These are phyloP conservation scores for Drosophila watanabei DNA, from an alignment of 1,140 invertebrate genomes.

Conservation along the genomic window DNA sequence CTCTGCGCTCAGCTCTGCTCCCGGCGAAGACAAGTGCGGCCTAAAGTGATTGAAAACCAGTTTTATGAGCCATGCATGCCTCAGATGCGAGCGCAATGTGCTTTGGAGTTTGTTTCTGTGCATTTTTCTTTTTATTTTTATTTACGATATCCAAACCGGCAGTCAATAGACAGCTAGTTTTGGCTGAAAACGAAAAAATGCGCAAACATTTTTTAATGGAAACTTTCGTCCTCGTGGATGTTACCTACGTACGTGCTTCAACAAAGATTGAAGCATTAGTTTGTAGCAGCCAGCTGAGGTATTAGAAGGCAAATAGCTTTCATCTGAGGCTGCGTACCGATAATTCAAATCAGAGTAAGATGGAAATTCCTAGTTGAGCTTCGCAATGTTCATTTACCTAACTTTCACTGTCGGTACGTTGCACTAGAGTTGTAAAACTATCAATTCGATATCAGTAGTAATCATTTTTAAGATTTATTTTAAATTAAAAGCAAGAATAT, in stretches of 20 bases:
- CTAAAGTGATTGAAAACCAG: conserved; percentile 68
- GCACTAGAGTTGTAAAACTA: background rate
- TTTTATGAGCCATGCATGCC: conserved; percentile 58
- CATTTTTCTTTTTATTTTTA: conserved; percentile 28
- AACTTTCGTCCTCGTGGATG: conserved; percentile 21
- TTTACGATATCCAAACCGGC: conserved; percentile 45
- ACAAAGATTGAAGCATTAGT: background rate
- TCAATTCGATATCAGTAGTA: background rate
- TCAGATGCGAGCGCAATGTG: conserved; percentile 7
- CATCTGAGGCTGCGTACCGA: background rate
- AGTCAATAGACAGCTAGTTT: conserved; percentile 23
- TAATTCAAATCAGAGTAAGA: background rate
- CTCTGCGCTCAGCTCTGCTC: conserved; percentile 1
- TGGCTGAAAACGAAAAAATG: conserved; percentile 10
- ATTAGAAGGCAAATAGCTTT: conserved; percentile 3
- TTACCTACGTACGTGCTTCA: background rate
- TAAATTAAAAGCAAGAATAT: background rate
- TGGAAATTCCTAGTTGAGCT: background rate
- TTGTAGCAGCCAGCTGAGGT: background rate
- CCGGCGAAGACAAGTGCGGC: conserved; percentile 29
- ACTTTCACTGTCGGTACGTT: background rate
- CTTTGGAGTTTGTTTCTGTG: conserved; percentile 6
- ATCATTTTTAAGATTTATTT: background rate
- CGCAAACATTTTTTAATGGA: conserved; percentile 27
- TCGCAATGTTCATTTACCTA: background rate